Percentiles rank a stretch among this genome's conserved stretches.
Conservation (phyloP, 2,888 invertebrate species). For the Bellardia bayeri region DNA sequence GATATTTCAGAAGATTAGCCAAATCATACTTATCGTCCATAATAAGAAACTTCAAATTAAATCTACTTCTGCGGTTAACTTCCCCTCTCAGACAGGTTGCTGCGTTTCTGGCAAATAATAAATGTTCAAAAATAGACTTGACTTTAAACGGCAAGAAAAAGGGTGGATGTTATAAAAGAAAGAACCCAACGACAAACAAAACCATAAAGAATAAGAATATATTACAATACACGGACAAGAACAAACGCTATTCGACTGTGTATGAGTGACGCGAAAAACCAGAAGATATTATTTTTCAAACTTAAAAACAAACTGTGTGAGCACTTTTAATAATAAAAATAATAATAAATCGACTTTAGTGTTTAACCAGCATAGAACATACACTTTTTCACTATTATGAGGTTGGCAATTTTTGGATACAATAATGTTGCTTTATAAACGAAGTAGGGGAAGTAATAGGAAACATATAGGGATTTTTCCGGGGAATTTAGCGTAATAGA, state of each 20-base stretch:
- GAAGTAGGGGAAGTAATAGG: not conserved
- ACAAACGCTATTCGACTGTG: not conserved
- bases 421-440: not conserved
- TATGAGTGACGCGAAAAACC: not conserved
- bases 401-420: not conserved
- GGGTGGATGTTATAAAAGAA: conserved; percentile 37
- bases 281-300: conserved; percentile 22
- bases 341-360: conserved; percentile 61
- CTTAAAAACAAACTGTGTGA: conserved; percentile 27
- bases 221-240: conserved; percentile 2
- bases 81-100: conserved; percentile 13
- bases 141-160: conserved; percentile 13
- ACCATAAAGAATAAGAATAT: conserved; percentile 1
- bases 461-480: not conserved
- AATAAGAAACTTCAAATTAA: too few relatives aligned
- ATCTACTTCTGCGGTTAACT: not conserved
- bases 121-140: conserved; percentile 24
- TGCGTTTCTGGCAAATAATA: not conserved
- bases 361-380: not conserved
- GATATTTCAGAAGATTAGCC: too few relatives aligned
- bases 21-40: too few relatives aligned
- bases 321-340: conserved; percentile 53
- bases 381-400: conserved; percentile 1
- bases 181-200: conserved; percentile 1
- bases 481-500: too few relatives aligned